Base-by-base conservation (phyloP, 2,797 vertebrate genomes). In the Arrhamphus sclerolepis region DNA sequence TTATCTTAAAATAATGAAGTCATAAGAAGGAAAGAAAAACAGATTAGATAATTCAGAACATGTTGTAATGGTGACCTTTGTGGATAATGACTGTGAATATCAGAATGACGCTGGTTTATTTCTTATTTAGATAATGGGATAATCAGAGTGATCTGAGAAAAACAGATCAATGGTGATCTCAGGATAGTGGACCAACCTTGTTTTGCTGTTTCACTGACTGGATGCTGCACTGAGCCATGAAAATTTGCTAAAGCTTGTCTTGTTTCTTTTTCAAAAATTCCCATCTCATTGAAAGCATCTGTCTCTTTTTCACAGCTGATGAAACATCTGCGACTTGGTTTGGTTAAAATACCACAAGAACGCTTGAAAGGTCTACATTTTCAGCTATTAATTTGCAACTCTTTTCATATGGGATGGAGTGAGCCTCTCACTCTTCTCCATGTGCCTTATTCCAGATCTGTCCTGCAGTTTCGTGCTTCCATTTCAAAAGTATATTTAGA, bases 71-170 rank as follows among this genome's bases (percentile, higher is more conserved):
- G 39, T 18, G 5, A 16, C 7, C 10, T 18, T 46, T 21, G 22
- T 17, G 11, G 1, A 20, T 26, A 26, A 24, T 16, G 0, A 42
- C 19, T 10, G n/a, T n/a, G 3, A 3, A 5, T 50, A 19, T 55
- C 7, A 9, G 18, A 49, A 43, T 43, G 14, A 16, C 1, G 5
- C 17, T 18, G 2, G 44, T 24, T 54, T 42, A 18, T 52, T 62
- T 56, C 8, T 56, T 19, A 1, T 55, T 5, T 51, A 43, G 24
- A 39, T 60, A 24, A 70, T 43, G 34, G 44, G 11, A 18, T 58
- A 16, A 60, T 54, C 17, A 34, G 34, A 4, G 18, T 17, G 10
- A 44, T 40, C 18, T 53, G 19, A 53, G 34, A 6, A 49, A 46
- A 64, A 46, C 10, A 1, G 42, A 62, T 42, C 10, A 3, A n/a